These are phyloP conservation scores for Dendropsophus ebraccatus DNA, from an alignment of 2,113 vertebrate genomes.

Conservation along the genomic window DNA sequence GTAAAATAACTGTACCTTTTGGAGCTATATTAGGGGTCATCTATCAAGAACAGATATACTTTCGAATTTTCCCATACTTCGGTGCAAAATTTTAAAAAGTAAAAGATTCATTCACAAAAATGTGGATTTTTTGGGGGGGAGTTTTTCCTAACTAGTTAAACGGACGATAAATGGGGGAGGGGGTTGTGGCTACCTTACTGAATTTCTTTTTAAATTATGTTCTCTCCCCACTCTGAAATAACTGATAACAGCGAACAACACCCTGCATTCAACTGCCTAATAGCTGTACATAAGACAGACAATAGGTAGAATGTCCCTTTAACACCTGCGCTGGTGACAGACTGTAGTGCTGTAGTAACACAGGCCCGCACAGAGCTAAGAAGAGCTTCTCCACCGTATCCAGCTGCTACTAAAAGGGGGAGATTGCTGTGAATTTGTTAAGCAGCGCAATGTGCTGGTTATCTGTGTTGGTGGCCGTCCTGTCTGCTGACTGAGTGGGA, in stretches of 20 bases:
- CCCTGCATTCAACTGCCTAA: background rate
- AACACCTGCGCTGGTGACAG: conserved; percentile 4
- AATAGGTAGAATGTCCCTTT: background rate
- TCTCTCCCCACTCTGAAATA: background rate
- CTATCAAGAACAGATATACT: no score
- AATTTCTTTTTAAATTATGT: background rate
- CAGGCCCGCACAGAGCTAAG: background rate
- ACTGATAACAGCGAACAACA: background rate
- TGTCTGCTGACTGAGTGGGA: conserved; percentile 87
- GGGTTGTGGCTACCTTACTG: background rate
- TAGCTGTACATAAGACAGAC: background rate
- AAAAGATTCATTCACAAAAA: no score
- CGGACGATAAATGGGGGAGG: background rate
- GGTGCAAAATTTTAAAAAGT: no score
- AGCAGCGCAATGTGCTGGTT: conserved; percentile 33
- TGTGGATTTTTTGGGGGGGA: no score
- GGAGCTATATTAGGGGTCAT: no score
- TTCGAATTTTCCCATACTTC: no score
- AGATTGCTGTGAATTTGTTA: conserved; percentile 27
- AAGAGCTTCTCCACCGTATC: background rate
- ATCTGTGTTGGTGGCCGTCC: conserved; percentile 67
- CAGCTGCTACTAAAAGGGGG: conserved; percentile 32
- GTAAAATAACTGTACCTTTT: no score
- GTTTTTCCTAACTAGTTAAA: no score
- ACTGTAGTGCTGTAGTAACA: background rate